These are phyloP conservation scores for Diplodus sargus DNA, from an alignment of 2,797 vertebrate genomes.

Conservation along the genomic window DNA sequence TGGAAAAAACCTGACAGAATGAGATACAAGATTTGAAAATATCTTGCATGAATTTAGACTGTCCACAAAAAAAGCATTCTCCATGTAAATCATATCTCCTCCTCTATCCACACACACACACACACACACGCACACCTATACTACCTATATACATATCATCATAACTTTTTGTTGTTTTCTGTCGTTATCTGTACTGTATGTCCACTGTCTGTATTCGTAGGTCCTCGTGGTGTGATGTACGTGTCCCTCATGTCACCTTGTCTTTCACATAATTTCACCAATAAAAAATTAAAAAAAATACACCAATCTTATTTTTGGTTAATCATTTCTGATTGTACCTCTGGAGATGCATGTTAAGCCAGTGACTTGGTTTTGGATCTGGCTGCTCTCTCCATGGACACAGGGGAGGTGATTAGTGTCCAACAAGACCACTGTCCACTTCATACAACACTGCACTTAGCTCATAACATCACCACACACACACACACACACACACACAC, in stretches of 20 bases:
- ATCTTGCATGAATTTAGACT: neutral
- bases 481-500: neutral
- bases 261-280: too few relatives aligned
- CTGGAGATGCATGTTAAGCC: conserved; percentile 34
- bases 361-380: conserved; percentile 14
- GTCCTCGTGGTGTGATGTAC: too few relatives aligned
- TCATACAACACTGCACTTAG: conserved; percentile 10
- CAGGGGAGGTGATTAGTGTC: conserved; percentile 49
- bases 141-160: too few relatives aligned
- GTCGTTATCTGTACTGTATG: too few relatives aligned
- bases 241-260: too few relatives aligned
- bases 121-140: too few relatives aligned
- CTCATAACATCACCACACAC: neutral
- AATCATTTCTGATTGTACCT: conserved; percentile 62
- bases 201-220: too few relatives aligned
- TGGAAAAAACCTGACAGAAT: neutral
- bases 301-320: conserved; percentile 38
- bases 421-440: conserved; percentile 30
- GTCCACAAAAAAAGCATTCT: too few relatives aligned
- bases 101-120: too few relatives aligned
- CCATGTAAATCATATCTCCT: too few relatives aligned
- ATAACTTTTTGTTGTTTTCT: too few relatives aligned
- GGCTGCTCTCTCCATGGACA: conserved; percentile 31
- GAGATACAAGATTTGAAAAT: neutral
- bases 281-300: too few relatives aligned